A percentile compares a stretch with the other conserved stretches of the same genome.
phyloP scores from a whole-genome alignment of 2,888 invertebrate species.

The Scaptomyza flava region DNA sequence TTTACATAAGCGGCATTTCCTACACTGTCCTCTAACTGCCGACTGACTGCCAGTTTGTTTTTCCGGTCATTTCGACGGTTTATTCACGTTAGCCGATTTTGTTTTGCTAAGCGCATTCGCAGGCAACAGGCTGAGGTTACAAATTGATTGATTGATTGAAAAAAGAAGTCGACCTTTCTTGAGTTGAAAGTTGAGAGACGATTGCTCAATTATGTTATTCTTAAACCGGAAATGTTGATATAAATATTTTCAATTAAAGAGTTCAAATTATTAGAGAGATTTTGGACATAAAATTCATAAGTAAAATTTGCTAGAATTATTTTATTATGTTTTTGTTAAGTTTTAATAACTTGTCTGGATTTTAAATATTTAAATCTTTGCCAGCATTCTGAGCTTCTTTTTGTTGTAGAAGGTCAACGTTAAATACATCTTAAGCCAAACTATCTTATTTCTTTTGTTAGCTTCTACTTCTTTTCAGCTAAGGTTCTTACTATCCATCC shows the following conservation, averaged over 20 bases:
- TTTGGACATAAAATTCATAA: no score
- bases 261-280: no score
- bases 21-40: constrained; percentile 19
- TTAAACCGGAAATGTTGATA: not conserved
- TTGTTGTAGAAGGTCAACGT: no score
- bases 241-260: no score
- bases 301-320: no score
- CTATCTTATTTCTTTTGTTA: no score
- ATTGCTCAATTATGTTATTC: constrained; percentile 1
- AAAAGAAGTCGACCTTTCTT: constrained; percentile 5
- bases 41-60: constrained; percentile 37
- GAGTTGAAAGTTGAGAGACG: not conserved
- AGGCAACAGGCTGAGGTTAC: constrained; percentile 1
- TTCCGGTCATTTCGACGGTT: constrained; percentile 59
- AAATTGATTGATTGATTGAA: constrained; percentile 28
- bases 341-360: no score
- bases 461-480: no score
- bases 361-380: no score
- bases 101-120: constrained; percentile 60
- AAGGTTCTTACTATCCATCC: not conserved
- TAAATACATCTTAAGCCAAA: no score
- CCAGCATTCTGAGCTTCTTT: no score
- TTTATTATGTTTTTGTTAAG: no score
- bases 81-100: constrained; percentile 47
- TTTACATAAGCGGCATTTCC: constrained; percentile 81